Percentiles rank a stretch among this genome's conserved stretches.
Conservation (phyloP, 2,113 vertebrate species). For the Psittacula cyanocephala region DNA sequence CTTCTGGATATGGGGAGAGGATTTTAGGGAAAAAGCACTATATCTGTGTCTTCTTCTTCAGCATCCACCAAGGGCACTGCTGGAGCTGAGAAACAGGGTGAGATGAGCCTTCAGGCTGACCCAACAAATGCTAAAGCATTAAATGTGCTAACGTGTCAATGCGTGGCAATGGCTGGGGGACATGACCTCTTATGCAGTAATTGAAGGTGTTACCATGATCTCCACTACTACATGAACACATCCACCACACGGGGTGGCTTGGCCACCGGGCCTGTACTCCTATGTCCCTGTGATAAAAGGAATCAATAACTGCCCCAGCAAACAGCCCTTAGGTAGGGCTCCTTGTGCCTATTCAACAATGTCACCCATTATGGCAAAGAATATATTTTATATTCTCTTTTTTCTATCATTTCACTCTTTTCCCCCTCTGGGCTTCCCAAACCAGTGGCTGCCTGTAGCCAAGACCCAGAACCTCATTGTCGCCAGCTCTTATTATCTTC, state of each 20-base stretch:
- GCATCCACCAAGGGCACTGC: neutral
- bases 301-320: neutral
- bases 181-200: neutral
- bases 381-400: neutral
- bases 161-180: neutral
- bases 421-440: neutral
- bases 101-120: neutral
- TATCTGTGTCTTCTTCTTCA: neutral
- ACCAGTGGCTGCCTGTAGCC: neutral
- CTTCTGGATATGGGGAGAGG: neutral
- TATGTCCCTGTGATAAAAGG: neutral
- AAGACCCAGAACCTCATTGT: neutral
- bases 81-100: neutral
- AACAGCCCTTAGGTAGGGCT: neutral
- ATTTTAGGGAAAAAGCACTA: neutral
- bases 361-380: neutral
- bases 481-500: neutral
- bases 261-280: neutral
- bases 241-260: neutral
- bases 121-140: neutral
- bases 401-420: neutral
- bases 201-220: neutral
- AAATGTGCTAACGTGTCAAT: neutral
- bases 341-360: neutral
- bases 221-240: fast-evolving